Conservation (phyloP, 1,140 invertebrate species). For the Heliothis subflexa region DNA sequence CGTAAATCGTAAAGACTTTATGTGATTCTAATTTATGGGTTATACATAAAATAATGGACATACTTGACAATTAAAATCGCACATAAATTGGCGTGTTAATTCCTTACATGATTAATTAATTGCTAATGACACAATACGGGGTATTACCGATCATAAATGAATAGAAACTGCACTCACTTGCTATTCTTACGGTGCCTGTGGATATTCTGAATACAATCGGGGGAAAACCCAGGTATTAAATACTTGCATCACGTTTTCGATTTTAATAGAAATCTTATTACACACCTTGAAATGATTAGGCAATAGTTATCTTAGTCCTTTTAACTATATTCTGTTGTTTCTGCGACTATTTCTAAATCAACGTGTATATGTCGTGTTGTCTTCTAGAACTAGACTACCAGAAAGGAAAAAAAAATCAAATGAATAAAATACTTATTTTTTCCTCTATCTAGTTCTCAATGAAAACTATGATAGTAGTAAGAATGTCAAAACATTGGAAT, state of each 20-base stretch:
- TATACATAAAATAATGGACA: background rate
- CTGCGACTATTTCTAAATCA: too few relatives aligned
- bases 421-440: background rate
- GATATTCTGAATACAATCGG: background rate
- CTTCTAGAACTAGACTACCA: background rate
- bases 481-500: background rate
- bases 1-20: background rate
- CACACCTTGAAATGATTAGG: background rate
- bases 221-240: constrained; percentile 13
- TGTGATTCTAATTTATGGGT: background rate
- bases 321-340: background rate
- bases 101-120: constrained; percentile 5
- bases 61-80: background rate
- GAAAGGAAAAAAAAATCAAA: background rate
- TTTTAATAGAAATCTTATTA: background rate
- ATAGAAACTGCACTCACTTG: background rate
- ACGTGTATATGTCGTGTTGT: too few relatives aligned
- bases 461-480: too few relatives aligned
- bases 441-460: too few relatives aligned
- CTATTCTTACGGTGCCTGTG: background rate
- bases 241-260: background rate
- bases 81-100: background rate
- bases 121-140: constrained; percentile 3
- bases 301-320: background rate
- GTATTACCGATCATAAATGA: constrained; percentile 5